Conservation (phyloP, 1,140 invertebrate species). For the Zaprionus kolodkinae region DNA sequence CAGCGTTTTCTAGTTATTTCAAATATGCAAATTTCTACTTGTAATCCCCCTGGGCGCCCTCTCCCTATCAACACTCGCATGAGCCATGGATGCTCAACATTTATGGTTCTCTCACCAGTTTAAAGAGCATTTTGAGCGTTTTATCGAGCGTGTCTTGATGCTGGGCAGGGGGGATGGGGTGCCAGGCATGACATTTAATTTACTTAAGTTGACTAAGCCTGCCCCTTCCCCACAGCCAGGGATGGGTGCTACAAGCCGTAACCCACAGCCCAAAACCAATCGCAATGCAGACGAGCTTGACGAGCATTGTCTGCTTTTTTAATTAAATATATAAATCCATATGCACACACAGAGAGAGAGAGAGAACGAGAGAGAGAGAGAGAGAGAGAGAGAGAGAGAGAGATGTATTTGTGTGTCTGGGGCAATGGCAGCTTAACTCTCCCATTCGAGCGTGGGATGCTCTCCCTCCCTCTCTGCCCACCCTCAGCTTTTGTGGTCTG, state of each 20-base stretch:
- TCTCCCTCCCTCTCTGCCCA: neutral
- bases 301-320: slow-evolving; percentile 54
- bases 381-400: too few species aligned
- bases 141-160: slow-evolving; percentile 17
- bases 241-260: neutral
- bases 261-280: slow-evolving; percentile 42
- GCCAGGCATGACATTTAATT: slow-evolving; percentile 66
- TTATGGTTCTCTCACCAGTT: slow-evolving; percentile 70
- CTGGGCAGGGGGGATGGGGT: neutral
- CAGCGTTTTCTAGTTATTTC: slow-evolving; percentile 65
- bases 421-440: neutral
- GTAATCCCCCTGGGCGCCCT: neutral
- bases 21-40: slow-evolving; percentile 74
- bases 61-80: too few species aligned
- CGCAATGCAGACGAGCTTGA: slow-evolving; percentile 34
- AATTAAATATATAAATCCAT: slow-evolving; percentile 56
- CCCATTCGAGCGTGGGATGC: too few species aligned
- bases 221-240: neutral
- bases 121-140: slow-evolving; percentile 56
- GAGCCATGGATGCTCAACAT: slow-evolving; percentile 35
- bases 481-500: slow-evolving; percentile 33
- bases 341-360: slow-evolving; percentile 9
- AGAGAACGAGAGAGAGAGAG: too few species aligned
- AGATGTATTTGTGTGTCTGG: neutral
- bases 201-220: slow-evolving; percentile 70